Evolutionary conservation across 2,888 invertebrate genomes (phyloP).

Genomic region (Hypselothyrea guttata): DNA sequence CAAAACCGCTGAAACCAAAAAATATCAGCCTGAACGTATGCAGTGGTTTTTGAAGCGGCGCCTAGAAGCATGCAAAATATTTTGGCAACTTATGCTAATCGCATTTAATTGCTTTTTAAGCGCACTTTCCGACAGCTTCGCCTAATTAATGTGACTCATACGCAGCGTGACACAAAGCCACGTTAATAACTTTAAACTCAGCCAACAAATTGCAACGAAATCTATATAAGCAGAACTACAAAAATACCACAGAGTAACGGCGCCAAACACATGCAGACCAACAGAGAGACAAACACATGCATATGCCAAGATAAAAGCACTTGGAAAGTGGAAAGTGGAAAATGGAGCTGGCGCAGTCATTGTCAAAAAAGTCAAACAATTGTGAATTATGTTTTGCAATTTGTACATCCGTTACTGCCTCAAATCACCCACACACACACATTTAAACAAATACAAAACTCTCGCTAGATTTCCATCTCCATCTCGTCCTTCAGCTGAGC

Average conservation of each 20-base stretch:
- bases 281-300: constrained; percentile 12
- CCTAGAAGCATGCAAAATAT: constrained; percentile 51
- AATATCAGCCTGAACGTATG: constrained; percentile 42
- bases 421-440: constrained; percentile 40
- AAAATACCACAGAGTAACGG: constrained; percentile 22
- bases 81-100: constrained; percentile 76
- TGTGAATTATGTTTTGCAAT: constrained; percentile 79
- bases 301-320: constrained; percentile 58
- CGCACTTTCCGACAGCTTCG: constrained; percentile 66
- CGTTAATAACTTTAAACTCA: constrained; percentile 40
- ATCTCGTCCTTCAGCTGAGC: constrained; percentile 11
- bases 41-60: constrained; percentile 16
- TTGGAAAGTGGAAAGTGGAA: constrained; percentile 10
- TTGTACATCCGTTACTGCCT: constrained; percentile 74
- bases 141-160: constrained; percentile 71
- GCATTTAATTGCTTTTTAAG: constrained; percentile 80
- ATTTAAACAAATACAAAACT: constrained; percentile 17
- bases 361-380: constrained; percentile 77
- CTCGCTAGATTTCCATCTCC: constrained; percentile 1
- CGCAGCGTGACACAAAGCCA: constrained; percentile 35
- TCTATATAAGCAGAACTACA: constrained; percentile 11
- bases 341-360: constrained; percentile 65
- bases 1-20: constrained; percentile 29
- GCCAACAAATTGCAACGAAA: constrained; percentile 16
- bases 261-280: constrained; percentile 17